Conservation (phyloP, 2,113 vertebrate genomes). For the Eubucco bourcierii region DNA sequence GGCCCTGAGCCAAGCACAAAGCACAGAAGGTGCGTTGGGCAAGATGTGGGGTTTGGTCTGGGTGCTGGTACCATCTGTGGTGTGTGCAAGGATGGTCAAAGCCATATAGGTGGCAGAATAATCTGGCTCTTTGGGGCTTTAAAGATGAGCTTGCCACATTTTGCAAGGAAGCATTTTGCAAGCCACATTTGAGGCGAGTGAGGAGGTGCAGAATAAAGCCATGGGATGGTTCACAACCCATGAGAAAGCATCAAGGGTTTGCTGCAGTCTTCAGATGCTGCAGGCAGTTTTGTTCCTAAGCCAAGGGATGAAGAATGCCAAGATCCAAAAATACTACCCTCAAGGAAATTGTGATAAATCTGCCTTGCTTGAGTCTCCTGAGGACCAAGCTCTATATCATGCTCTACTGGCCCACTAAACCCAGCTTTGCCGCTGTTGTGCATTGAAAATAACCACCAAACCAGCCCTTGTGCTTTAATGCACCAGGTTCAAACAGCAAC, state of each 20-base stretch:
- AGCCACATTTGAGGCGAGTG: neutral
- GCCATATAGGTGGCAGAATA: neutral
- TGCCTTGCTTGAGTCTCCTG: neutral
- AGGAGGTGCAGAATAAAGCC: neutral
- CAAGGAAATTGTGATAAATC: neutral
- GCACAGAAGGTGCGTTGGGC: fast-evolving
- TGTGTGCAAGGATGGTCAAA: neutral
- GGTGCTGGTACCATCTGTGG: neutral
- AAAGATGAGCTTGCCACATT: fast-evolving
- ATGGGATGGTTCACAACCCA: neutral
- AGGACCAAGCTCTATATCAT: neutral
- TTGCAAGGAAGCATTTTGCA: neutral
- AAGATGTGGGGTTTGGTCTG: neutral
- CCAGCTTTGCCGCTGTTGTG: neutral
- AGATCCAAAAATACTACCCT: neutral
- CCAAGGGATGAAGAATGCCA: neutral
- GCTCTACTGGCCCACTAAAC: neutral
- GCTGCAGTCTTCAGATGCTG: neutral
- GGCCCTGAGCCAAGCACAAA: neutral
- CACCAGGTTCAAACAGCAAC: neutral
- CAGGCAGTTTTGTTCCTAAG: neutral
- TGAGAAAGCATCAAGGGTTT: neutral
- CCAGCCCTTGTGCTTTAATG: neutral
- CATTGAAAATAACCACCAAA: neutral
- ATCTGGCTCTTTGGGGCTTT: neutral